Conservation (phyloP, 2,113 vertebrate species). For the Dromiciops gliroides region DNA sequence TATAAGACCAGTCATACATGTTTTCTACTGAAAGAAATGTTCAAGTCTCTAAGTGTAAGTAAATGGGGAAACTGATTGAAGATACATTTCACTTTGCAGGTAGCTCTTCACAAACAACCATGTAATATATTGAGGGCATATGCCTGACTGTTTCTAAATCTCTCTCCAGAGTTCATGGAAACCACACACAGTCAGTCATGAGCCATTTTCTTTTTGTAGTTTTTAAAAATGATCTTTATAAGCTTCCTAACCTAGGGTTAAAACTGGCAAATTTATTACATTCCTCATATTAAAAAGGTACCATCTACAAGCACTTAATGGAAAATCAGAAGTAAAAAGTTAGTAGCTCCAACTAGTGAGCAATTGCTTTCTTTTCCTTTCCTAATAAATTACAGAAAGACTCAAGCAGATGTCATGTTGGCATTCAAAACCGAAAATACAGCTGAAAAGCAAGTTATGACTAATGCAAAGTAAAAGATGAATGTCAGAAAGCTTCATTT, state of each 20-base stretch:
- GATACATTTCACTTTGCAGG: conserved; percentile 1
- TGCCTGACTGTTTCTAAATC: conserved; percentile 55
- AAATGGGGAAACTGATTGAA: conserved; percentile 28
- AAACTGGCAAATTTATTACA: conserved; percentile 72
- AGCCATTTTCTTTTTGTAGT: conserved; percentile 61
- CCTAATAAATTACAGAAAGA: conserved; percentile 85
- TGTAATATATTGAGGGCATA: not conserved
- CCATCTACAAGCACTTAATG: conserved; percentile 56
- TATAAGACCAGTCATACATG: not conserved
- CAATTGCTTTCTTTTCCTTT: conserved; percentile 80
- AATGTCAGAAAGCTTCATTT: conserved; percentile 84
- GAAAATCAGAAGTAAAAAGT: conserved; percentile 61
- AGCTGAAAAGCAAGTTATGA: conserved; percentile 87
- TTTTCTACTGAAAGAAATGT: conserved; percentile 49
- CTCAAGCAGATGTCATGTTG: conserved; percentile 86
- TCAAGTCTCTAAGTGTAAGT: conserved; percentile 47
- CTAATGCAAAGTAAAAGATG: conserved; percentile 84
- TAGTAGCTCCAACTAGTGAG: conserved; percentile 67
- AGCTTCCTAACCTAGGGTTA: conserved; percentile 35
- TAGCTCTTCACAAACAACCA: conserved; percentile 12
- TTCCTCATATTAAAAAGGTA: conserved; percentile 52
- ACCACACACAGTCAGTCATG: conserved; percentile 59
- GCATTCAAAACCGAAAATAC: conserved; percentile 87
- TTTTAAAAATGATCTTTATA: conserved; percentile 31
- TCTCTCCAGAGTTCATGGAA: conserved; percentile 68